These are phyloP conservation scores for Scaeva pyrastri DNA, from an alignment of 2,888 invertebrate genomes.

Conservation along the genomic window DNA sequence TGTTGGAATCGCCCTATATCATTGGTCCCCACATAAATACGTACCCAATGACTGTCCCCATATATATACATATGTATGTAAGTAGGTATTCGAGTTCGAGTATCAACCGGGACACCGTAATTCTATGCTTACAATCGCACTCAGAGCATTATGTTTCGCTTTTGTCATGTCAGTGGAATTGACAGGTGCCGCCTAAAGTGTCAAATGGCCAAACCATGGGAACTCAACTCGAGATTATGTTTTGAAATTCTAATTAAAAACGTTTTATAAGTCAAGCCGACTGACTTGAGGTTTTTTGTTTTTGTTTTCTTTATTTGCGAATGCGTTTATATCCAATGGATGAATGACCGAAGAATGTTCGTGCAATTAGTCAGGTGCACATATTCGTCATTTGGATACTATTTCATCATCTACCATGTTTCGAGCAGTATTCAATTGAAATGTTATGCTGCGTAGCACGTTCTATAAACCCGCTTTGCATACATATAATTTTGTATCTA, in stretches of 20 bases:
- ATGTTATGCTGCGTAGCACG: conserved; percentile 25
- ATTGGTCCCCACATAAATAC: conserved; percentile 32
- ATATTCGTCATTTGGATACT: conserved; percentile 15
- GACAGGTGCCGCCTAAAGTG: conserved; percentile 61
- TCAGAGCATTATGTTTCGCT: conserved; percentile 7
- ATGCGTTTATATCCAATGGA: conserved; percentile 36
- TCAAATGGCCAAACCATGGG: conserved; percentile 67
- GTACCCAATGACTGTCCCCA: conserved; percentile 22
- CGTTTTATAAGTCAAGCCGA: conserved; percentile 18
- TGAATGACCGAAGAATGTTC: conserved; percentile 56
- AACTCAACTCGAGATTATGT: conserved; percentile 51
- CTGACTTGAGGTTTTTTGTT: neutral
- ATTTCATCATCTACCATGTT: conserved; percentile 33
- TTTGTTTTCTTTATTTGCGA: neutral
- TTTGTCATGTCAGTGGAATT: conserved; percentile 41
- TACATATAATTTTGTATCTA: no score
- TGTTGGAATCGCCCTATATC: conserved; percentile 32
- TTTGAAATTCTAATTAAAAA: conserved; percentile 62
- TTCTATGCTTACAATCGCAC: conserved; percentile 49
- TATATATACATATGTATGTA: neutral
- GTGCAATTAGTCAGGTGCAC: conserved; percentile 57
- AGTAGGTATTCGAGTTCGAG: no score
- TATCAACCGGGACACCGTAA: conserved; percentile 47
- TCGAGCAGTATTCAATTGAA: conserved; percentile 23
- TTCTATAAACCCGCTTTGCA: neutral